Base-by-base conservation (phyloP, 2,888 invertebrate genomes). In the Auanema sp. region DNA sequence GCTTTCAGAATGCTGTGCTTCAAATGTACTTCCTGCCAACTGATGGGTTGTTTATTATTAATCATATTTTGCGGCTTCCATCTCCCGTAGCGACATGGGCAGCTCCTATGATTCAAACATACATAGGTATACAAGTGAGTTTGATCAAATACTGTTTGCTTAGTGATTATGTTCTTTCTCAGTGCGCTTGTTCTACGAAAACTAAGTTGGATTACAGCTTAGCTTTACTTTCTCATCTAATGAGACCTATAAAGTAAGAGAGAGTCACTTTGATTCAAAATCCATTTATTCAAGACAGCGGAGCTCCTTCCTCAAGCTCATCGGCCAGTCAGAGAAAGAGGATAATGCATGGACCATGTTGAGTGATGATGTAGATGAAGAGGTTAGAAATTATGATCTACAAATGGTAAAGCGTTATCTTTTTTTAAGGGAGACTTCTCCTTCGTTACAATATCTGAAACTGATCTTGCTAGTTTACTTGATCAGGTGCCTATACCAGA, bases 21-120 rank as follows among this genome's bases (percentile, higher is more conserved):
- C 65, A 76, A 56, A 80, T 79, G 67, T 62, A 65, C 1, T 72
- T 71, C 57, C 66, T 76, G 1, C 58, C 65, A 4, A 67, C 69
- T 14, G 81, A 83, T 60, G 80, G 78, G n/a, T 64, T 72, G 55
- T 82, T 79, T 58, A 16, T 83, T 10, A 56, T 81, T 12, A 73
- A 72, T 43, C 83, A 83, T 54, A 44, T 83, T 8, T 71, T 83
- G 5, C 77, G 83, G 3, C 68, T 71, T 33, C 81, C 80, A 1
- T 72, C 78, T 8, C 79, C 81, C 0, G 58, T 80, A 12, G 64
- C 65, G 23, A 57, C 64, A 6, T 83, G 83, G 83, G 73, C 78
- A 0, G 64, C 73, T 11, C 71, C 72, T 12, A 68, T 83, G 18
- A 59, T 83, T 11, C 76, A 76, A 63, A 72, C 70, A 0, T 76